Evolutionary conservation across 2,797 vertebrate species (phyloP).

Genomic region (Rhabdophis nuchalis): DNA sequence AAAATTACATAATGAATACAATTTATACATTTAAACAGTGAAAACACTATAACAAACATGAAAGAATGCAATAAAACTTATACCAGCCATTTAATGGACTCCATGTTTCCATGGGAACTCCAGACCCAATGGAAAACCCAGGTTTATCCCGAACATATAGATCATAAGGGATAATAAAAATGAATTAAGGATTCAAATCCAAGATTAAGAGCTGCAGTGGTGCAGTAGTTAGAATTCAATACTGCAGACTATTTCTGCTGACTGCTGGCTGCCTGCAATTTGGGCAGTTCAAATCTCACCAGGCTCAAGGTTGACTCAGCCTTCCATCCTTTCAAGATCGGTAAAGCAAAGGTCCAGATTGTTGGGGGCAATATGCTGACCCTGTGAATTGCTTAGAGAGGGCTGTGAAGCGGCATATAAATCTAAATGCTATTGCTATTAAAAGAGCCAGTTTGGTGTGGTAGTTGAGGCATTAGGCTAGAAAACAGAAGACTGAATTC

Average conservation of each 20-base stretch:
- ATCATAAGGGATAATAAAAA: background rate
- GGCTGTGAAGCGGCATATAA: too few relatives aligned
- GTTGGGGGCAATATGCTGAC: too few relatives aligned
- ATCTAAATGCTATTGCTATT: background rate
- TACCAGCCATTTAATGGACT: background rate
- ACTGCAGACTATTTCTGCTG: too few relatives aligned
- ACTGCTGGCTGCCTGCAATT: too few relatives aligned
- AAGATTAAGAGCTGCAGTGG: too few relatives aligned
- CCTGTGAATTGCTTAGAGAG: too few relatives aligned
- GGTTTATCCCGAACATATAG: background rate
- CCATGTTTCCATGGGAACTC: background rate
- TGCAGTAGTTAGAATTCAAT: too few relatives aligned
- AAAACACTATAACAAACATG: background rate
- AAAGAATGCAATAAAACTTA: background rate
- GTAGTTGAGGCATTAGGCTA: background rate
- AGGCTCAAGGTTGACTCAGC: too few relatives aligned
- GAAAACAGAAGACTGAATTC: background rate
- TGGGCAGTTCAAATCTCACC: too few relatives aligned
- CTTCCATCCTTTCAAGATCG: too few relatives aligned
- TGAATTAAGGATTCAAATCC: background rate
- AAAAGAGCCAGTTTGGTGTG: background rate
- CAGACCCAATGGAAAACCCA: background rate
- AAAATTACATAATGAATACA: background rate
- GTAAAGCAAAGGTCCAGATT: too few relatives aligned
- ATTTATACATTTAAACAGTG: background rate